Evolutionary conservation across 2,888 invertebrate species (phyloP), one percentile per base, ranked within the genome.

Genomic region (Alloplasta piceator): DNA sequence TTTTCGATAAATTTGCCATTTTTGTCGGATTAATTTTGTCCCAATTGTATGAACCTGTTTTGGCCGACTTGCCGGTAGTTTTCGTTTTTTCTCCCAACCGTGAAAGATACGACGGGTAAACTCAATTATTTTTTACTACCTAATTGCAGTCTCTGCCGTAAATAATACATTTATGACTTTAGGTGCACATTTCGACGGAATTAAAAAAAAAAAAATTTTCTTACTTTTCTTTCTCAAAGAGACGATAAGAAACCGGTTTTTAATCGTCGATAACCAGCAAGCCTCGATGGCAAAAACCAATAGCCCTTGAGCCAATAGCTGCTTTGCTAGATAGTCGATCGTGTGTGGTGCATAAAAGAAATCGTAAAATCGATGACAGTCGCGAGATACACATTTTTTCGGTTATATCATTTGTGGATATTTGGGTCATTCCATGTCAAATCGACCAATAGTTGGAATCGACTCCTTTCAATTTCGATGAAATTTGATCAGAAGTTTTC

Each of bases 171-270:
- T 75, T 43, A 68, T 12, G 36, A 68, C 52, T 61, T 52, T 7
- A n/a, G 41, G 67, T 52, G 60, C 41, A 46, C 2, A 36, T 61
- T 67, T 66, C 16, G 46, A 9, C n/a, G 38, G 60, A 43, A 68
- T 75, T 52, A 50, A 64, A 26, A 26, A 50, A 64, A 26, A 26
- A 52, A 10, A 12, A 1, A 10, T 48, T 48, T 48, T 7, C 0
- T 52, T 61, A 1, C 50, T 60, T 56, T 26, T 43, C 55, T 68
- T 39, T 68, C 61, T 75, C 16, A 12, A 39, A 60, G 9, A 52
- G 38, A 38, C 60, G 75, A 75, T 75, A 75, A 75, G 68, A 75
- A 75, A 75, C 75, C 75, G 68, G 75, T 75, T 75, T 75, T 68
- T 55, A 68, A 75, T 75, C 60, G 67, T 43, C 75, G 75, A 75